Base-by-base conservation (phyloP, 2,888 invertebrate genomes). In the Sphecodes monilicornis region DNA sequence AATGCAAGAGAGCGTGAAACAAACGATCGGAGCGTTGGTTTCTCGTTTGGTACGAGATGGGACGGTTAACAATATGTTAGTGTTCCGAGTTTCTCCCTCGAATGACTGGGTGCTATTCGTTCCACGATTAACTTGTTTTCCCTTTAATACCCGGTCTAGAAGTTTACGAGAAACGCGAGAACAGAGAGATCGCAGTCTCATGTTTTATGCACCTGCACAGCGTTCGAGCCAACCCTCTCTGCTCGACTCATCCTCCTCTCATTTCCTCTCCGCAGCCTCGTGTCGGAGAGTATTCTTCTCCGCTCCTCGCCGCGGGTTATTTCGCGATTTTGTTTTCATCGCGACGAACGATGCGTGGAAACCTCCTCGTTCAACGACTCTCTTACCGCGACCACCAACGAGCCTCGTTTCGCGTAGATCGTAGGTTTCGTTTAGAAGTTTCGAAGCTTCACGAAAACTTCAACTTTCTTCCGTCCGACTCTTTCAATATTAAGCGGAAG, bases 161-260 rank as follows among this genome's bases (percentile, higher is more conserved):
- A 78, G 64, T 82, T 41, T 29, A 18, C 1, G 46, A 70, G n/a
- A 32, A 29, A 36, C 11, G n/a, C 16, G 18, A n/a, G 22, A 29
- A 29, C 22, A 57, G 41, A 16, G 18, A 26, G 50, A 29, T 70
- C 74, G 60, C 64, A 29, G 32, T 79, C 82, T 82, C 57, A 57
- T 57, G 57, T 57, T 57, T 57, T 26, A 57, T 57, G 57, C 57
- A 57, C 57, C 57, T 57, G 57, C 57, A 26, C 5, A 57, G 26
- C 57, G 57, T 26, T 26, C 57, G 26, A 22, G 22, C 26, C 57
- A 57, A 57, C 57, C 57, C 57, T n/a, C 26, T 26, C 26, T n/a
- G 3, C n/a, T 11, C 54, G 46, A 18, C 46, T 46, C 46, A 46
- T 46, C 46, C 18, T 46, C 46, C 46, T 50, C 22, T 50, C n/a